Evolutionary conservation across 2,888 invertebrate species (phyloP).

Genomic region (Lithophane ornitopus): DNA sequence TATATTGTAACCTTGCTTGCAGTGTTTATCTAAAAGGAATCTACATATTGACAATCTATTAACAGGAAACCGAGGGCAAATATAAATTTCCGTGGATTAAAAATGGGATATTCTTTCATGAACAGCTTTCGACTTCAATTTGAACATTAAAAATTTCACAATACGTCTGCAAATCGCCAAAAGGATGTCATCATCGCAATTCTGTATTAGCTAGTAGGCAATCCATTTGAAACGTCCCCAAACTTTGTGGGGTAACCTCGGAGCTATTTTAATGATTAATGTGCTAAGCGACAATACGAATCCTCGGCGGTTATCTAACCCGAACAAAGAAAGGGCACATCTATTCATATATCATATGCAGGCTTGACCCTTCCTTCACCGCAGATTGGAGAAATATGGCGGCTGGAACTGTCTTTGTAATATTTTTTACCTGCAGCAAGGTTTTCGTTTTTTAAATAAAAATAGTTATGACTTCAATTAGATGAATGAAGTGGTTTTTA

Average conservation of each 20-base stretch:
- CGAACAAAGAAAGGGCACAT: conserved; percentile 82
- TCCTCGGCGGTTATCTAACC: conserved; percentile 79
- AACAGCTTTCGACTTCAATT: neutral
- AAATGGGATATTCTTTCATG: neutral
- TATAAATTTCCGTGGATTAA: neutral
- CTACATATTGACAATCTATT: neutral
- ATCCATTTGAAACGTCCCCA: conserved; percentile 63
- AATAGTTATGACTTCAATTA: too few species aligned
- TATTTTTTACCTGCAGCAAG: too few species aligned
- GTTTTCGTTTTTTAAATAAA: too few species aligned
- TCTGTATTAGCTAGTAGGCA: conserved; percentile 52
- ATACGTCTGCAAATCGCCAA: conserved; percentile 28
- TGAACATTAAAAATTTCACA: neutral
- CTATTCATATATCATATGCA: conserved; percentile 88
- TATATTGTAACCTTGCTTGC: neutral
- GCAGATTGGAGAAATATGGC: conserved; percentile 55
- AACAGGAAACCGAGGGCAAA: neutral
- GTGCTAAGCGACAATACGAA: conserved; percentile 82
- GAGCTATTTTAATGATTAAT: conserved; percentile 84
- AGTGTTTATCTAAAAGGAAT: neutral
- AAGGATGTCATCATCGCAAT: conserved; percentile 52
- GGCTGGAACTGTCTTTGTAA: conserved; percentile 34
- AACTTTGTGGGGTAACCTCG: conserved; percentile 72
- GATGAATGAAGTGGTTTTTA: too few species aligned
- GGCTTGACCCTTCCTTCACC: conserved; percentile 85